Conservation (phyloP, 2,113 vertebrate species). For the Periophthalmodon schlosseri region DNA sequence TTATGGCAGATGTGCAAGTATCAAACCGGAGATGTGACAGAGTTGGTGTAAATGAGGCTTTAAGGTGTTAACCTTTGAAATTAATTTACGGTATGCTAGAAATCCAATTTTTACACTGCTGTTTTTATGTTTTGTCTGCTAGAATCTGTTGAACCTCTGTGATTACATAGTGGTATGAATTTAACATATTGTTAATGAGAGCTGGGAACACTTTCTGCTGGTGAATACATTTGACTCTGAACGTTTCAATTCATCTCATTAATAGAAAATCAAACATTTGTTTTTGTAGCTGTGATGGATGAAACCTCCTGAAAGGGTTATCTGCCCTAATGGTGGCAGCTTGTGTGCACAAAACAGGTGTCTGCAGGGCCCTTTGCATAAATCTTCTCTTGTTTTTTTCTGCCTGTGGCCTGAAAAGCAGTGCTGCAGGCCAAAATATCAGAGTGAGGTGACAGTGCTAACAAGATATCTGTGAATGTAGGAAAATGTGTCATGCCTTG, state of each 20-base stretch:
- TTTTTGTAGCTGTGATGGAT: not conserved
- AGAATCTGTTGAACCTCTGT: not conserved
- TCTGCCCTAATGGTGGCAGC: not conserved
- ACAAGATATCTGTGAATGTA: constrained; percentile 18
- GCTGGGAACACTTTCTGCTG: not conserved
- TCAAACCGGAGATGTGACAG: too few relatives aligned
- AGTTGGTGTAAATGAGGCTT: too few relatives aligned
- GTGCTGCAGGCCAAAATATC: not conserved
- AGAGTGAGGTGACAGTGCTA: constrained; percentile 1
- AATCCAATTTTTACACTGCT: not conserved
- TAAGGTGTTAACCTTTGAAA: too few relatives aligned
- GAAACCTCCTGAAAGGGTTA: constrained; percentile 1
- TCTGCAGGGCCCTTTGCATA: constrained; percentile 1
- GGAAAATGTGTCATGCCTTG: constrained; percentile 6
- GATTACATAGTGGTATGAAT: not conserved
- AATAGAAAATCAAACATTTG: constrained; percentile 9
- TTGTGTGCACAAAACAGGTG: constrained; percentile 14
- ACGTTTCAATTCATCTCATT: not conserved
- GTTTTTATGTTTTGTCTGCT: not conserved
- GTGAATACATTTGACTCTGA: not conserved
- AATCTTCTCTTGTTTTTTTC: not conserved
- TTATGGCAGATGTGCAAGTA: too few relatives aligned
- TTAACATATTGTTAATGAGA: not conserved
- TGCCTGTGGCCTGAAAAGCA: constrained; percentile 1
- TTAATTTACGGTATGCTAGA: not conserved